Percentiles rank a stretch among this genome's conserved stretches.
Conservation (phyloP, 2,888 invertebrate genomes). For the Mesoligia furuncula region DNA sequence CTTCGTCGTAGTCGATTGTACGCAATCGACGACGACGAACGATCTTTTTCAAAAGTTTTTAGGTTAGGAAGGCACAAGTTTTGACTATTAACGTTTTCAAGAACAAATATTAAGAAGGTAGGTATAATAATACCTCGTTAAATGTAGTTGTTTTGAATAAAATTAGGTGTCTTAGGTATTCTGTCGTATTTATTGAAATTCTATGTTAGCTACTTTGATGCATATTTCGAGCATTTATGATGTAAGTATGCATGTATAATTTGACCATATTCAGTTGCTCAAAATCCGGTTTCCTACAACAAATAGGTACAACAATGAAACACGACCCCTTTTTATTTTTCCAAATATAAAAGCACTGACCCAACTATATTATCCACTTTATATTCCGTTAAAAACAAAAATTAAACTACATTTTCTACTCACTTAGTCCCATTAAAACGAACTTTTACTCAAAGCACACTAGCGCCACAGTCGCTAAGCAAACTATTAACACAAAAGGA, state of each 20-base stretch:
- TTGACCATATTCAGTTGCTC: background rate
- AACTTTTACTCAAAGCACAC: slow-evolving; percentile 46
- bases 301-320: background rate
- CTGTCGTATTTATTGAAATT: no score
- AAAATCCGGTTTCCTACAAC: background rate
- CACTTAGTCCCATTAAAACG: slow-evolving; percentile 41
- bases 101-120: no score
- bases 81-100: no score
- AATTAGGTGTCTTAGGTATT: no score
- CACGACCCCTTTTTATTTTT: background rate
- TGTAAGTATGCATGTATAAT: background rate
- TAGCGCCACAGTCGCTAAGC: slow-evolving; percentile 37
- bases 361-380: background rate
- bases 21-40: no score
- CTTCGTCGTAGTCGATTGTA: no score
- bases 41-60: no score
- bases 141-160: no score
- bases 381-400: slow-evolving; percentile 4
- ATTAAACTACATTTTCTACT: slow-evolving; percentile 33
- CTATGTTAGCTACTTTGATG: background rate
- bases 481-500: slow-evolving; percentile 57
- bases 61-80: no score
- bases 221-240: background rate
- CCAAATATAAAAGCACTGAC: background rate
- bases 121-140: no score